These are phyloP conservation scores for Clepsis dumicolana DNA, from an alignment of 2,888 invertebrate genomes.

Conservation along the genomic window DNA sequence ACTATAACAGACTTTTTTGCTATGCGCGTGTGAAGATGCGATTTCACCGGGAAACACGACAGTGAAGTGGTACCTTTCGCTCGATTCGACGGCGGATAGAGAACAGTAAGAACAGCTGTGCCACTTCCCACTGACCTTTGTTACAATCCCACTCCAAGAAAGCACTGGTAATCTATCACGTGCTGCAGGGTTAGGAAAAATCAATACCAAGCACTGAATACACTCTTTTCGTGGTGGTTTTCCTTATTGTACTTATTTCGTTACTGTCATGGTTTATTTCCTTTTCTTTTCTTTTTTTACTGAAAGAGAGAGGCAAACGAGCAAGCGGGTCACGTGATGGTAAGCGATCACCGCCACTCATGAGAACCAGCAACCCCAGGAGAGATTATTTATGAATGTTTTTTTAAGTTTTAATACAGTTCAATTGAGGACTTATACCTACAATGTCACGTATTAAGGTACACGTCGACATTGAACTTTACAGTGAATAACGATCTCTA, in stretches of 20 bases:
- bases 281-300: too few relatives aligned
- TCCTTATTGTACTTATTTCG: neutral
- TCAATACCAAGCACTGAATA: conserved; percentile 23
- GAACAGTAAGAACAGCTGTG: conserved; percentile 76
- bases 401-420: neutral
- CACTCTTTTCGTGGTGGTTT: conserved; percentile 6
- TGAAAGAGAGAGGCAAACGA: too few relatives aligned
- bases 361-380: too few relatives aligned
- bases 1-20: conserved; percentile 70
- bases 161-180: conserved; percentile 47
- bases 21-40: conserved; percentile 74
- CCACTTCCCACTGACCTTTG: conserved; percentile 83
- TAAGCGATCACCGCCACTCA: too few relatives aligned
- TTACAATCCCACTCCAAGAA: conserved; percentile 67
- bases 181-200: conserved; percentile 37
- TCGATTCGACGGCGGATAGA: conserved; percentile 76
- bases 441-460: conserved; percentile 20
- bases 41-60: conserved; percentile 79
- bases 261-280: conserved; percentile 4
- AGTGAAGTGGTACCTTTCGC: conserved; percentile 80
- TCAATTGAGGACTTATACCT: conserved; percentile 13
- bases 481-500: conserved; percentile 53
- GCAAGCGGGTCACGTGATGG: too few relatives aligned
- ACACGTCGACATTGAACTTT: conserved; percentile 75
- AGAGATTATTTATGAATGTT: neutral